Evolutionary conservation across 2,888 invertebrate genomes (phyloP).

Genomic region (Leucophenga maculata): DNA sequence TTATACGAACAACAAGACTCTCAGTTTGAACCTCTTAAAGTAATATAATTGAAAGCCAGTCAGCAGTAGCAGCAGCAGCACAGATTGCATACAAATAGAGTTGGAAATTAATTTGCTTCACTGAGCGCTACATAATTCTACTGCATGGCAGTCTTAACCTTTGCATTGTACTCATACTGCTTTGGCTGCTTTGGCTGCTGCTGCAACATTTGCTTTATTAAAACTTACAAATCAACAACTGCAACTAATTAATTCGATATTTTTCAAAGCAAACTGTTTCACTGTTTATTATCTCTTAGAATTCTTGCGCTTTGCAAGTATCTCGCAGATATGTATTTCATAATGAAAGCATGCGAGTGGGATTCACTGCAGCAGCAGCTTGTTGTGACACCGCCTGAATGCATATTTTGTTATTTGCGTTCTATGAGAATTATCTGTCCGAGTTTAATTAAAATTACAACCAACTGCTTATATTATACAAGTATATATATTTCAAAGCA

Average conservation of each 20-base stretch:
- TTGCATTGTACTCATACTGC: not conserved
- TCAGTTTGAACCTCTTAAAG: too few species aligned
- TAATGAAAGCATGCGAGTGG: not conserved
- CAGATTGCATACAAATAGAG: too few species aligned
- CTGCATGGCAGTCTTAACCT: not conserved
- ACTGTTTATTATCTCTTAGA: not conserved
- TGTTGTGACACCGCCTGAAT: not conserved
- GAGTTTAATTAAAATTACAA: constrained; percentile 62
- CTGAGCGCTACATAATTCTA: too few species aligned
- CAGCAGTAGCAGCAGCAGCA: too few species aligned
- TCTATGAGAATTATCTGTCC: constrained; percentile 40
- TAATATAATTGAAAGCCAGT: too few species aligned
- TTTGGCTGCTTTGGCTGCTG: constrained; percentile 32
- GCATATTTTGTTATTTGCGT: too few species aligned
- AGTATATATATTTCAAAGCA: not conserved
- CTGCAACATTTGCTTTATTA: constrained; percentile 27
- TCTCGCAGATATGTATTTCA: too few species aligned
- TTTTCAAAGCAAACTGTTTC: not conserved
- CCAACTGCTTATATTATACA: constrained; percentile 40
- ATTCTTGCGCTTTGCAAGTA: too few species aligned
- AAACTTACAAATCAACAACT: constrained; percentile 23
- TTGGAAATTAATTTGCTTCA: not conserved
- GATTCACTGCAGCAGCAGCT: constrained; percentile 4
- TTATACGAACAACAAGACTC: too few species aligned
- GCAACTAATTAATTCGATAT: constrained; percentile 33